Base-by-base conservation (phyloP, 1,140 invertebrate genomes). In the Copidosoma floridanum region DNA sequence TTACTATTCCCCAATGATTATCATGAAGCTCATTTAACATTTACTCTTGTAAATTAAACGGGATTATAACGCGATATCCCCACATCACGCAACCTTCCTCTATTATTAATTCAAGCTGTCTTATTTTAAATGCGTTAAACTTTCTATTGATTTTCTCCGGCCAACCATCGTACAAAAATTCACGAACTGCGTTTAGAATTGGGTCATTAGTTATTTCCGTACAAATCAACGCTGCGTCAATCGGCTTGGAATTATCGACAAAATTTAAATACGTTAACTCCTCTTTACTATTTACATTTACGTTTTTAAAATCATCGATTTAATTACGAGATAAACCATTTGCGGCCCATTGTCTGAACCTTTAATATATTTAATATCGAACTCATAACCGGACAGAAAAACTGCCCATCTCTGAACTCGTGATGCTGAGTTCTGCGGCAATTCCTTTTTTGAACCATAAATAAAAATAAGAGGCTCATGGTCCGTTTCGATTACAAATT, bases 401-500 rank as follows among this genome's bases (percentile, higher is more conserved):
- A 14, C 14, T 7, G 14, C 32, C 32, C 14, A 14, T 14, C 32
- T 7, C 6, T 35, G 32, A 35, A 35, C 32, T 35, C 32, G 32
- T 7, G 6, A 8, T 7, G 32, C 32, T 6, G 32, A 6, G 6
- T 7, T 35, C 32, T 35, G 32, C 6, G 32, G 32, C 6, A 35
- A 8, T 7, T 14, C 32, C 14, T 35, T 35, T 35, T 35, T 35
- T 7, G 32, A 14, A 14, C 32, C 32, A 35, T 7, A 35, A 35
- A 35, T 35, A 35, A 8, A 35, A 35, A 41, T n/a, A 6, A 18
- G n/a, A n/a, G 18, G 63, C 4, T 21, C 24, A 6, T 47, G 21
- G 24, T 47, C 32, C 6, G 32, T 35, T 35, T 35, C 41, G 6
- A 6, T 6, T 50, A 64, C 63, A 54, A 59, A 59, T 23, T 43